A percentile compares a stretch with the other conserved stretches of the same genome.
phyloP scores from a whole-genome alignment of 2,113 vertebrate species.

The Carlito syrichta region DNA sequence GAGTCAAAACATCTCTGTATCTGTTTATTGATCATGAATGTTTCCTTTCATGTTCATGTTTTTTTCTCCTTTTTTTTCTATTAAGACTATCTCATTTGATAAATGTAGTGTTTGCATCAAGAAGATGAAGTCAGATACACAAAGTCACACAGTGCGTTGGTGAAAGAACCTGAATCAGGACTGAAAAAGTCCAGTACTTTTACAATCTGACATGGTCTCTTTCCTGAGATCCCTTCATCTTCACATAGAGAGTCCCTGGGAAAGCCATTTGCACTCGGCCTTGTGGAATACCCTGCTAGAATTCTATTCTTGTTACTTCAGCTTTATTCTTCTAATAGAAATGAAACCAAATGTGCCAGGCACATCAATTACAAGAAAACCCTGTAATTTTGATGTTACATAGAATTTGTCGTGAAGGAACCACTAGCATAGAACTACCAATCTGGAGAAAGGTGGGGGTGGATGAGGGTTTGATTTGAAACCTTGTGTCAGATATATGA shows the following conservation, averaged over 20 bases:
- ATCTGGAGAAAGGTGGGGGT: background rate
- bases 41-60: background rate
- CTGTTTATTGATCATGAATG: background rate
- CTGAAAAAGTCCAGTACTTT: background rate
- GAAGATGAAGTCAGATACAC: background rate
- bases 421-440: background rate
- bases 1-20: background rate
- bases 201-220: background rate
- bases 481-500: slow-evolving; percentile 54
- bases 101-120: background rate
- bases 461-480: slow-evolving; percentile 50
- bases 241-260: background rate
- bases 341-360: slow-evolving; percentile 18
- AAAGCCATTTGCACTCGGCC: background rate
- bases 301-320: background rate
- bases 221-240: background rate
- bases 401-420: slow-evolving; percentile 8
- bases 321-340: background rate
- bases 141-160: background rate
- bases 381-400: slow-evolving; percentile 18
- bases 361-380: slow-evolving; percentile 35
- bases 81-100: background rate
- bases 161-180: background rate
- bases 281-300: background rate
- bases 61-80: background rate